These are phyloP conservation scores for Drosophila pseudoobscura DNA, from an alignment of 1,140 invertebrate genomes.

Conservation along the genomic window DNA sequence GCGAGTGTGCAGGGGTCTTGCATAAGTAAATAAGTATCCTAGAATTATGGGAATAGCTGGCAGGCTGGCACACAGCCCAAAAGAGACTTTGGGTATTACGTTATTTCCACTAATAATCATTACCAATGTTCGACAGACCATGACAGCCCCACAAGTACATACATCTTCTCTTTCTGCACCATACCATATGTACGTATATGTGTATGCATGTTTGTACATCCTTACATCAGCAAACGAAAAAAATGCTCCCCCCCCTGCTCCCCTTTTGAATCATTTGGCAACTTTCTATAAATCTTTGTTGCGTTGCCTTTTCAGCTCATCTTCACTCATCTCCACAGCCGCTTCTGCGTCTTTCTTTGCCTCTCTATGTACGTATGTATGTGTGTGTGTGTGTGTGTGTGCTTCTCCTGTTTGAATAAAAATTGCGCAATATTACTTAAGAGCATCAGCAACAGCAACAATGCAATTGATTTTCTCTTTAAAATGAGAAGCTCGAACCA, in stretches of 20 bases:
- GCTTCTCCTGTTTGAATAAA: conserved; percentile 62
- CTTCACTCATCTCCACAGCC: neutral
- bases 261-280: conserved; percentile 16
- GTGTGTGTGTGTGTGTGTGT: too few species aligned
- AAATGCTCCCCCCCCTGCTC: conserved; percentile 10
- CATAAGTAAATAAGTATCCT: too few species aligned
- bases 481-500: conserved; percentile 50
- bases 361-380: neutral
- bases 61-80: too few species aligned
- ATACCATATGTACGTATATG: too few species aligned
- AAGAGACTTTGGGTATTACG: too few species aligned
- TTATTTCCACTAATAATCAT: too few species aligned
- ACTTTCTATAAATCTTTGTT: conserved; percentile 34
- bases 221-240: conserved; percentile 18
- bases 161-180: too few species aligned
- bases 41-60: too few species aligned
- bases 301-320: conserved; percentile 5
- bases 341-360: conserved; percentile 5
- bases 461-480: conserved; percentile 73
- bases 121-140: too few species aligned
- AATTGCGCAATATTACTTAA: conserved; percentile 79
- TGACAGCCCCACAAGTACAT: too few species aligned
- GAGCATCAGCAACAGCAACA: conserved; percentile 52
- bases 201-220: too few species aligned
- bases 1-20: too few species aligned